Conservation (phyloP, 2,797 vertebrate species). For the Anguilla obscura region DNA sequence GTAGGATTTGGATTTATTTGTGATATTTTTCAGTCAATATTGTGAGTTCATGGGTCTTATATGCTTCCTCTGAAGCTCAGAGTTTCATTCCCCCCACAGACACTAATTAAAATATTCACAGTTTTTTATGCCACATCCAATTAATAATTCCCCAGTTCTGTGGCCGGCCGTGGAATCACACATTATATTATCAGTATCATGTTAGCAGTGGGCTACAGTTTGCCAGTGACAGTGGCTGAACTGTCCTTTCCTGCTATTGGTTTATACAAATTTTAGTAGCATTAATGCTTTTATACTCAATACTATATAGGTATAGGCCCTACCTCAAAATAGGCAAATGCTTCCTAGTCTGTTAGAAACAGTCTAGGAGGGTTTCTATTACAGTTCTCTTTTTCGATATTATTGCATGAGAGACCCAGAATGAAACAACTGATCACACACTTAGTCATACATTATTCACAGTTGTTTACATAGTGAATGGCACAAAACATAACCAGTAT, state of each 20-base stretch:
- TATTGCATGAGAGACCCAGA: not conserved
- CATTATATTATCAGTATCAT: not conserved
- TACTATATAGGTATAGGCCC: not conserved
- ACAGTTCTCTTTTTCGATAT: not conserved
- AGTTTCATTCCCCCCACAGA: not conserved
- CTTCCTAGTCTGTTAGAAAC: not conserved
- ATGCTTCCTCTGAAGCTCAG: not conserved
- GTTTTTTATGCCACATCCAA: not conserved
- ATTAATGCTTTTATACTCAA: not conserved
- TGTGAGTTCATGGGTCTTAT: not conserved
- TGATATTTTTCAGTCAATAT: not conserved
- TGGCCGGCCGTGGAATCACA: not conserved
- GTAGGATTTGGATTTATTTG: not conserved
- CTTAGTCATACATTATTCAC: not conserved
- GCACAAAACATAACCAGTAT: not conserved
- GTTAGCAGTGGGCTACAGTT: not conserved
- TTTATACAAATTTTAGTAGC: not conserved
- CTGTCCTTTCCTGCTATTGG: not conserved
- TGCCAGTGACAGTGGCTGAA: not conserved
- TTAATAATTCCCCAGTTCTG: not conserved
- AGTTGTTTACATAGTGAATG: not conserved
- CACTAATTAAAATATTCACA: not conserved
- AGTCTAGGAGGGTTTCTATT: not conserved
- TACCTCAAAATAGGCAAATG: not conserved
- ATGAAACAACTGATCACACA: not conserved